Evolutionary conservation across 2,113 vertebrate species (phyloP).

Genomic region (Electrona antarctica): DNA sequence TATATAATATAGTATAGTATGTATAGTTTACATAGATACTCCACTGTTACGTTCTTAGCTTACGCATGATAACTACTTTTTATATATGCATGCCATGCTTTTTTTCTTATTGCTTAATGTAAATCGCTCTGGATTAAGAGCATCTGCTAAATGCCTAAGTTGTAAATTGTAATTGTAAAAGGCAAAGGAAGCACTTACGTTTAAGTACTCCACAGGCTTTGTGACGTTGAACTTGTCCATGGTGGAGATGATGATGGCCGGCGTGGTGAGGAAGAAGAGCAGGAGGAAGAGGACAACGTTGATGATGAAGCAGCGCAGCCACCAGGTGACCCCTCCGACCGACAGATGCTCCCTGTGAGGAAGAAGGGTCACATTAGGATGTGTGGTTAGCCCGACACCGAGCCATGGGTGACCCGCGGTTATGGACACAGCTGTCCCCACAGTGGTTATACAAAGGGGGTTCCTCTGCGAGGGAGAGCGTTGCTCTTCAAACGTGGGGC

Average conservation of each 20-base stretch:
- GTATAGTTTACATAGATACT: no score
- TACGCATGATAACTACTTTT: no score
- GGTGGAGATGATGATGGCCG: conserved; percentile 97
- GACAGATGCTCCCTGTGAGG: conserved; percentile 94
- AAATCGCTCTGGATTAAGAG: no score
- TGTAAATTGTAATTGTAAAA: no score
- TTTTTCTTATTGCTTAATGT: no score
- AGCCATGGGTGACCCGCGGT: conserved; percentile 23
- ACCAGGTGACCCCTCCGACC: conserved; percentile 89
- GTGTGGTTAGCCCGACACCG: conserved; percentile 39
- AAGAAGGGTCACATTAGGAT: conserved; percentile 18
- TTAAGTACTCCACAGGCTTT: conserved; percentile 96
- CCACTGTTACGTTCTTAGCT: no score
- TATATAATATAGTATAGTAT: no score
- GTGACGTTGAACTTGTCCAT: conserved; percentile 99
- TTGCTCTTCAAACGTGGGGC: background rate
- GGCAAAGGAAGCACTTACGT: conserved; percentile 80
- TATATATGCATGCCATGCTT: no score
- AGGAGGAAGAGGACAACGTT: conserved; percentile 94
- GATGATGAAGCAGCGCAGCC: conserved; percentile 94
- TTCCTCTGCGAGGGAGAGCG: conserved; percentile 4
- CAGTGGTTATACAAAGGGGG: conserved; percentile 16
- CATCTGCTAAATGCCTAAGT: no score
- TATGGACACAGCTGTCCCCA: conserved; percentile 61
- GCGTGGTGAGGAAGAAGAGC: conserved; percentile 98